A percentile compares a stretch with the other conserved stretches of the same genome.
Evolutionary conservation across 2,797 vertebrate species (phyloP).

Genomic region (Oreortyx pictus): DNA sequence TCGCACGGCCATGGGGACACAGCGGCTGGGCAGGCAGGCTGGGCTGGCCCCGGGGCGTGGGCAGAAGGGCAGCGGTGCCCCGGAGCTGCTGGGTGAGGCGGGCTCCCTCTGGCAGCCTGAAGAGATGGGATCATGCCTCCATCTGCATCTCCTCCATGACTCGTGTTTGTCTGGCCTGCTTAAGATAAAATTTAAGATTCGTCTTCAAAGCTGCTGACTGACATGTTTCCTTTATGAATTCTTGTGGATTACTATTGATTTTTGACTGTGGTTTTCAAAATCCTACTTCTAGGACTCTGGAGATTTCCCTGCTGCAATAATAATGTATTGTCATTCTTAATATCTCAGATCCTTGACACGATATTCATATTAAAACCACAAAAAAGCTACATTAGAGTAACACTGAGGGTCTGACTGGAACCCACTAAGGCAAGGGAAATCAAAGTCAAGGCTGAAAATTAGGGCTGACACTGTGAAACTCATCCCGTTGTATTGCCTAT

Average conservation of each 20-base stretch:
- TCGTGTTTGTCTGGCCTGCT: conserved; percentile 67
- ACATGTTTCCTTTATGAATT: conserved; percentile 86
- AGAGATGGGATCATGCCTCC: not conserved
- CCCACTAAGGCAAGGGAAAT: conserved; percentile 54
- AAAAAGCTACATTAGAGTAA: conserved; percentile 67
- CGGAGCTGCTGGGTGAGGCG: not conserved
- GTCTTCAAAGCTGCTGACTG: conserved; percentile 83
- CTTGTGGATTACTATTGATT: conserved; percentile 94
- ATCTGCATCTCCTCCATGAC: conserved; percentile 41
- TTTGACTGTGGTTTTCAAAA: conserved; percentile 89
- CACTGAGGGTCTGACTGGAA: conserved; percentile 40
- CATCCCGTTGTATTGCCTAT: conserved; percentile 50
- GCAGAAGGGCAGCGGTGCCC: not conserved
- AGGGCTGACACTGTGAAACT: conserved; percentile 56
- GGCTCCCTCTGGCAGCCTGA: not conserved
- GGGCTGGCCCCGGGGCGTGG: not conserved
- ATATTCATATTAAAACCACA: conserved; percentile 81
- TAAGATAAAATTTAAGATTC: conserved; percentile 76
- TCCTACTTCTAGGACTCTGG: conserved; percentile 84
- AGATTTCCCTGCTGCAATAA: conserved; percentile 82
- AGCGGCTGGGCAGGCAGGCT: not conserved
- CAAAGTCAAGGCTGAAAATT: conserved; percentile 68
- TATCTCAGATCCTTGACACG: conserved; percentile 84
- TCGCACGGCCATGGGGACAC: fast-evolving
- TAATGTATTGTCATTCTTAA: conserved; percentile 88